phyloP scores from a whole-genome alignment of 2,888 invertebrate genomes.

The Nemurella pictetii region DNA sequence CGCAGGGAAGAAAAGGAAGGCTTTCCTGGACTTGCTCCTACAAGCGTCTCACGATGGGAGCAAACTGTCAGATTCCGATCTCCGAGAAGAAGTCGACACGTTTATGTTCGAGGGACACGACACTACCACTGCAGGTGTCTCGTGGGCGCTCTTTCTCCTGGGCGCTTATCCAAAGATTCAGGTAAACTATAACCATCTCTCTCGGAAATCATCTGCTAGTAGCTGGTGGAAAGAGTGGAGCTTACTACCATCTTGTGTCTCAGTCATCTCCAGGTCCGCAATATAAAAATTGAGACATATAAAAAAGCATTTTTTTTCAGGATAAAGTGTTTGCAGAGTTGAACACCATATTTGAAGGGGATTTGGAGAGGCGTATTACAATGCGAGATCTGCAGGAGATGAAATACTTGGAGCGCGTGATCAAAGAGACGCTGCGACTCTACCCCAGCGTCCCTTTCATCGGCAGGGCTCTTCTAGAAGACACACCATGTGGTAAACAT shows the following conservation, averaged over 20 bases:
- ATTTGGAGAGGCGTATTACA: constrained; percentile 50
- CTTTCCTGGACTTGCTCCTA: constrained; percentile 58
- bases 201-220: neutral
- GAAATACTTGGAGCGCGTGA: constrained; percentile 50
- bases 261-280: neutral
- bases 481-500: constrained; percentile 41
- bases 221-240: neutral
- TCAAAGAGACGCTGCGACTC: constrained; percentile 51
- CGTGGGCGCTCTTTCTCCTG: constrained; percentile 57
- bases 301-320: constrained; percentile 37
- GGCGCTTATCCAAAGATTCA: constrained; percentile 58
- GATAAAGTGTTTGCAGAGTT: constrained; percentile 55
- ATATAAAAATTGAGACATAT: neutral
- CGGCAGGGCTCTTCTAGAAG: constrained; percentile 46
- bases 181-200: constrained; percentile 46
- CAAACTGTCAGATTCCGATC: constrained; percentile 44
- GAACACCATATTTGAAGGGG: constrained; percentile 52
- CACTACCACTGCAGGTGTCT: constrained; percentile 61
- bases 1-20: constrained; percentile 48
- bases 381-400: constrained; percentile 51
- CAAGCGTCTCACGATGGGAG: constrained; percentile 50
- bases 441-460: constrained; percentile 51
- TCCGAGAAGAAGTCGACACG: constrained; percentile 45
- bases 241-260: neutral
- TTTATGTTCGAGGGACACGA: constrained; percentile 47